A percentile compares a stretch with the other conserved stretches of the same genome.
These are phyloP conservation scores for Cepaea nemoralis DNA, from an alignment of 1,140 invertebrate species.

Conservation along the genomic window DNA sequence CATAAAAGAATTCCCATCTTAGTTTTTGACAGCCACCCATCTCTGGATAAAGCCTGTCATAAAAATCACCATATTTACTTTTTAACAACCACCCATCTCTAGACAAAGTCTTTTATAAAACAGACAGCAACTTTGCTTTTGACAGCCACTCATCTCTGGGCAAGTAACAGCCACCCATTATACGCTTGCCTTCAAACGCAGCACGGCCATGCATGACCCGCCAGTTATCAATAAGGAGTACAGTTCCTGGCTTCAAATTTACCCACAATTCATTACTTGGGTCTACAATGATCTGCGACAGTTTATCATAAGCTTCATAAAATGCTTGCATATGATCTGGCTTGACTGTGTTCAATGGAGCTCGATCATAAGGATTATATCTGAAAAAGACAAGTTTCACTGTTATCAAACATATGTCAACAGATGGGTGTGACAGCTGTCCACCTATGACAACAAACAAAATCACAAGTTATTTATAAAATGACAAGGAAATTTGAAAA, in stretches of 20 bases:
- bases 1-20: too few species aligned
- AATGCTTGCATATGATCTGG: conserved; percentile 75
- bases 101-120: conserved; percentile 29
- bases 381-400: conserved; percentile 45
- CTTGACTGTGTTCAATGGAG: conserved; percentile 74
- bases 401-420: too few species aligned
- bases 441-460: too few species aligned
- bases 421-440: too few species aligned
- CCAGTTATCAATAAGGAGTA: conserved; percentile 84
- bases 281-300: conserved; percentile 75
- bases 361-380: conserved; percentile 80
- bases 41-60: too few species aligned
- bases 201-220: conserved; percentile 81
- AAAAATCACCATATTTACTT: too few species aligned
- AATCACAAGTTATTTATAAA: too few species aligned
- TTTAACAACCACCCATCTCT: too few species aligned
- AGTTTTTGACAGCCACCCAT: too few species aligned
- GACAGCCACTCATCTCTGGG: conserved; percentile 57
- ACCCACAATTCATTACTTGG: conserved; percentile 75
- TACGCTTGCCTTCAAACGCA: conserved; percentile 75
- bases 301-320: conserved; percentile 76
- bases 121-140: conserved; percentile 43
- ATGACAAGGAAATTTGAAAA: too few species aligned
- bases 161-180: conserved; percentile 58
- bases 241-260: conserved; percentile 77